These are phyloP conservation scores for Tubiluchus corallicola DNA, from an alignment of 2,888 invertebrate genomes.

Conservation along the genomic window DNA sequence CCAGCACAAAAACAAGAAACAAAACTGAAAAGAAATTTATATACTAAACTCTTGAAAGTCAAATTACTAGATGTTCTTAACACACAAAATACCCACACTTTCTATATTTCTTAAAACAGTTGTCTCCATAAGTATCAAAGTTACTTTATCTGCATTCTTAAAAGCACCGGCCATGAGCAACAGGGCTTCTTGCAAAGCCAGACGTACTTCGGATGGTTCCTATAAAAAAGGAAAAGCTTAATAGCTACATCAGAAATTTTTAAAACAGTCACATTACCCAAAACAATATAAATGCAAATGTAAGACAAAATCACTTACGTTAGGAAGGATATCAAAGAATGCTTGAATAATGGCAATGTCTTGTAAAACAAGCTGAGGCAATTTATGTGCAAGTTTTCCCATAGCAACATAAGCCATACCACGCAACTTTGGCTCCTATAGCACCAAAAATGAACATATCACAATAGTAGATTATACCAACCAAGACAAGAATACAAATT, in stretches of 20 bases:
- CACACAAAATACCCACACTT: constrained; percentile 39
- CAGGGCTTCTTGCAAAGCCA: constrained; percentile 46
- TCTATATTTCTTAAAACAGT: constrained; percentile 52
- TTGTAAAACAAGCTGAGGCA: constrained; percentile 42
- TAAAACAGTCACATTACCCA: not conserved
- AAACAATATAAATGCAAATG: not conserved
- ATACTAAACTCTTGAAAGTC: no score
- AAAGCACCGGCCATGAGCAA: constrained; percentile 48
- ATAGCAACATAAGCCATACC: constrained; percentile 53
- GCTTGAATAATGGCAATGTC: constrained; percentile 39
- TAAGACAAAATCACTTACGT: constrained; percentile 19
- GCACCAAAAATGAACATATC: no score
- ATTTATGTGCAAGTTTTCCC: constrained; percentile 39
- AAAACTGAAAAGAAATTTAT: no score
- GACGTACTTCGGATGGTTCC: constrained; percentile 43
- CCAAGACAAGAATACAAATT: no score
- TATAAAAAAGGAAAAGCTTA: no score
- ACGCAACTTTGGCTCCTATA: constrained; percentile 33
- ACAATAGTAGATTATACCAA: no score
- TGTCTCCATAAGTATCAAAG: constrained; percentile 37
- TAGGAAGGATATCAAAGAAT: constrained; percentile 30
- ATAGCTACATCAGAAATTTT: no score
- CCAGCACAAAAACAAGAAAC: no score
- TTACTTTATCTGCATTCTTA: constrained; percentile 24
- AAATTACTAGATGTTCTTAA: no score